A percentile compares a stretch with the other conserved stretches of the same genome.
phyloP scores from a whole-genome alignment of 23 tunicate species.

The Clavelina lepadiformis region DNA sequence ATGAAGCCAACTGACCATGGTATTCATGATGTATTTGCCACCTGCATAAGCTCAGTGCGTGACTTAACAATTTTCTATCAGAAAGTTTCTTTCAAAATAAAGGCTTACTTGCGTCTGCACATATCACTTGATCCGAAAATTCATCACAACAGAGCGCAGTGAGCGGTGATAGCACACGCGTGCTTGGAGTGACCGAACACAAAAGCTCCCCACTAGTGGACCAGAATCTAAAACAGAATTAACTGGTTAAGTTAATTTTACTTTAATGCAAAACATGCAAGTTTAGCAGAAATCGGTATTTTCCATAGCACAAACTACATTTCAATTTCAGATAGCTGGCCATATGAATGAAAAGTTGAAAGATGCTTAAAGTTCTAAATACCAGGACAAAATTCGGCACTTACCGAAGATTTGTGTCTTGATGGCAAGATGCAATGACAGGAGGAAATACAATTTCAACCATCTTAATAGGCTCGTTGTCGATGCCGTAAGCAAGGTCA shows the following conservation, averaged over 20 bases:
- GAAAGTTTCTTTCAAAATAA: too few relatives aligned
- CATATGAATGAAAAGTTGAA: too few relatives aligned
- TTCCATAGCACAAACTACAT: too few relatives aligned
- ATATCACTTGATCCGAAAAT: constrained; percentile 46
- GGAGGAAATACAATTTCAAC: constrained; percentile 62
- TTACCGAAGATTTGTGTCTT: constrained; percentile 59
- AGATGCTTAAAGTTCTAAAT: too few relatives aligned
- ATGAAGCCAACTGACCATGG: too few relatives aligned
- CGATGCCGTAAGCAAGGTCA: constrained; percentile 25
- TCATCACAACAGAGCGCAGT: constrained; percentile 70
- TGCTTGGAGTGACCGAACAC: constrained; percentile 49
- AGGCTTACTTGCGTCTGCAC: constrained; percentile 69
- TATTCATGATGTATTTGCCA: too few relatives aligned
- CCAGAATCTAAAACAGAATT: constrained; percentile 46
- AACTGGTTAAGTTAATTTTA: not conserved
- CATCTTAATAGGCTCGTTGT: constrained; percentile 66
- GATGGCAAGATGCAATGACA: constrained; percentile 74
- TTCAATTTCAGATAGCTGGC: too few relatives aligned
- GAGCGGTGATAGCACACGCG: constrained; percentile 51
- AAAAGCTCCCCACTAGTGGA: constrained; percentile 55
- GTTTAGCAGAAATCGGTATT: too few relatives aligned
- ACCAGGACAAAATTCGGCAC: too few relatives aligned
- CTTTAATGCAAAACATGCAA: too few relatives aligned
- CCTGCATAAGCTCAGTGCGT: too few relatives aligned
- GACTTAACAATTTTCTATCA: too few relatives aligned